Evolutionary conservation across 2,797 vertebrate genomes (phyloP).

Genomic region (Miichthys miiuy): DNA sequence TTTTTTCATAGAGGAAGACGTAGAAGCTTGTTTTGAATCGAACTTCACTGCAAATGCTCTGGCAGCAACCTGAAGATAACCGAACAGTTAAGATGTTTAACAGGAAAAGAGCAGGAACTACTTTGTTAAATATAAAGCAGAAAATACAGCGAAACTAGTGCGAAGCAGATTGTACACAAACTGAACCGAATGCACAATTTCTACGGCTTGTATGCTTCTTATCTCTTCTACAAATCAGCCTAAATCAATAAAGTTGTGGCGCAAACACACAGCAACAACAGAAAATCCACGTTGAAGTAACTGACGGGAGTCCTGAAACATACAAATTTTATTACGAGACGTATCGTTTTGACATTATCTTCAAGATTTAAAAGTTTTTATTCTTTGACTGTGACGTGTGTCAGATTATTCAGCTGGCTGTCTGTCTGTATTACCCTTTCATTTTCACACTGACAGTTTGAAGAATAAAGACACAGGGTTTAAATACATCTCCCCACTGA

Average conservation of each 20-base stretch:
- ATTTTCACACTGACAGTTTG: slow-evolving; percentile 75
- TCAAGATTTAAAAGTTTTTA: slow-evolving; percentile 73
- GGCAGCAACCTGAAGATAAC: background rate
- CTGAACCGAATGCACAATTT: slow-evolving; percentile 13
- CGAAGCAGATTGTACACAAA: slow-evolving; percentile 10
- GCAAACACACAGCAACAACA: slow-evolving; percentile 34
- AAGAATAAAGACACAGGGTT: slow-evolving; percentile 83
- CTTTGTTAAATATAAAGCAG: slow-evolving; percentile 3
- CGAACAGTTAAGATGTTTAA: background rate
- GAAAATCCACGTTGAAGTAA: slow-evolving; percentile 40
- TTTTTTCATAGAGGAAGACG: slow-evolving; percentile 1
- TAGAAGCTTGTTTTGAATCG: slow-evolving; percentile 17
- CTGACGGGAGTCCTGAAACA: slow-evolving; percentile 44
- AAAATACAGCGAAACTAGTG: slow-evolving; percentile 6
- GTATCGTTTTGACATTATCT: slow-evolving; percentile 73
- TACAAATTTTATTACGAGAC: slow-evolving; percentile 56
- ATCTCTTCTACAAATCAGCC: slow-evolving; percentile 25
- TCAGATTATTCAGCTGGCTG: slow-evolving; percentile 80
- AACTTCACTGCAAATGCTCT: slow-evolving; percentile 12
- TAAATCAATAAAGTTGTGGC: slow-evolving; percentile 42
- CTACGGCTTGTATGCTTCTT: background rate
- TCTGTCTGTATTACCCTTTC: slow-evolving; percentile 75
- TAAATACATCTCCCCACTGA: slow-evolving; percentile 66
- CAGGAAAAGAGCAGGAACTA: background rate
- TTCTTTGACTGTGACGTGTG: slow-evolving; percentile 71